Percentiles rank a stretch among this genome's conserved stretches.
phyloP scores from a whole-genome alignment of 2,888 invertebrate genomes.

The Oscheius sp. region DNA sequence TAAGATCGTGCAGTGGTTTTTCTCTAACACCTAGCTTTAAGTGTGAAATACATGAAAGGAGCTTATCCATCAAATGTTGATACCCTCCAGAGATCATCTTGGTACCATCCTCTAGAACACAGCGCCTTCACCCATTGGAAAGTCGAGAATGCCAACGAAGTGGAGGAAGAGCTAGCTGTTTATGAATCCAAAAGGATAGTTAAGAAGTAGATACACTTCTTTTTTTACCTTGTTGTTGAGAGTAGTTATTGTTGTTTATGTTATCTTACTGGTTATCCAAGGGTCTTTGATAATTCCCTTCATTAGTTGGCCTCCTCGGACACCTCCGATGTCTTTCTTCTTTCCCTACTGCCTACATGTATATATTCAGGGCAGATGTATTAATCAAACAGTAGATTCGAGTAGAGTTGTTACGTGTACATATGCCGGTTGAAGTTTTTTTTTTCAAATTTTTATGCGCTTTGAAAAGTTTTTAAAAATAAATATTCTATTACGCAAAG shows the following conservation, averaged over 20 bases:
- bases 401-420: slow-evolving; percentile 18
- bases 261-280: slow-evolving; percentile 18
- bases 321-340: background rate
- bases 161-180: slow-evolving; percentile 15
- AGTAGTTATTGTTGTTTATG: slow-evolving; percentile 7
- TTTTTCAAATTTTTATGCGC: too few species aligned
- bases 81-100: slow-evolving; percentile 14
- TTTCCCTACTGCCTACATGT: background rate
- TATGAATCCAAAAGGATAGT: slow-evolving; percentile 22
- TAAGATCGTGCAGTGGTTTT: background rate
- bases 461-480: too few species aligned
- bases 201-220: slow-evolving; percentile 2
- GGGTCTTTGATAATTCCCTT: slow-evolving; percentile 17
- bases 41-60: slow-evolving; percentile 8
- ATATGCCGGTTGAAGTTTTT: slow-evolving; percentile 7
- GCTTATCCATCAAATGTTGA: slow-evolving; percentile 8
- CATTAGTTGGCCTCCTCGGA: background rate
- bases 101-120: slow-evolving; percentile 13
- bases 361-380: slow-evolving; percentile 7
- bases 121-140: slow-evolving; percentile 31
- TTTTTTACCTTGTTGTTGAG: background rate
- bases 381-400: background rate
- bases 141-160: background rate
- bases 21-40: background rate
- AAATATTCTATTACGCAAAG: too few species aligned